These are phyloP conservation scores for Odontophorus gujanensis DNA, from an alignment of 2,113 vertebrate genomes.

Conservation along the genomic window DNA sequence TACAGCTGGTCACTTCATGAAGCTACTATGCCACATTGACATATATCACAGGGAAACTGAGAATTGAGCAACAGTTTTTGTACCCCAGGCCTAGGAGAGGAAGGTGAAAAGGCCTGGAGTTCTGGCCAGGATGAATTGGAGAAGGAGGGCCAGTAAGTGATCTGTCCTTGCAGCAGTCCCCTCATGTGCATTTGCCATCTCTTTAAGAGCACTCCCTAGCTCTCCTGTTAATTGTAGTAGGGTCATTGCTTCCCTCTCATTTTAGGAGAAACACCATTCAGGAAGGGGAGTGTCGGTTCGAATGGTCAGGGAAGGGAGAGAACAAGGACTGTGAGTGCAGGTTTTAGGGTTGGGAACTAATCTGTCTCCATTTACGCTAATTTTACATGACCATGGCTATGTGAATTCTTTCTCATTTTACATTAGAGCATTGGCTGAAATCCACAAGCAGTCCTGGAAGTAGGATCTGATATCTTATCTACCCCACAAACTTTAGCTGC, in stretches of 20 bases:
- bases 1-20: neutral
- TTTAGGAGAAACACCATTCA: neutral
- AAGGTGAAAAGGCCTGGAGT: neutral
- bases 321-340: neutral
- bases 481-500: neutral
- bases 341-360: neutral
- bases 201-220: neutral
- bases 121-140: neutral
- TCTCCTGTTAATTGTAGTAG: neutral
- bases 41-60: accelerated
- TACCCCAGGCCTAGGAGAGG: neutral
- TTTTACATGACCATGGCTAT: neutral
- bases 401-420: neutral
- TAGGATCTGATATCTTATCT: neutral
- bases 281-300: neutral
- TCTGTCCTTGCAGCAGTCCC: neutral
- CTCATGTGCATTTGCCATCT: neutral
- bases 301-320: neutral
- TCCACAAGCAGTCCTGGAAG: neutral
- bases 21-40: neutral
- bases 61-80: neutral
- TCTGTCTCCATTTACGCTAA: neutral
- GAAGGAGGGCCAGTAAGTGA: neutral
- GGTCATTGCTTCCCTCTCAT: neutral
- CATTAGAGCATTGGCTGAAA: neutral